Evolutionary conservation across 2,888 invertebrate species (phyloP), one percentile per base, ranked within the genome.

Genomic region (Pachycephus smyrnensis): DNA sequence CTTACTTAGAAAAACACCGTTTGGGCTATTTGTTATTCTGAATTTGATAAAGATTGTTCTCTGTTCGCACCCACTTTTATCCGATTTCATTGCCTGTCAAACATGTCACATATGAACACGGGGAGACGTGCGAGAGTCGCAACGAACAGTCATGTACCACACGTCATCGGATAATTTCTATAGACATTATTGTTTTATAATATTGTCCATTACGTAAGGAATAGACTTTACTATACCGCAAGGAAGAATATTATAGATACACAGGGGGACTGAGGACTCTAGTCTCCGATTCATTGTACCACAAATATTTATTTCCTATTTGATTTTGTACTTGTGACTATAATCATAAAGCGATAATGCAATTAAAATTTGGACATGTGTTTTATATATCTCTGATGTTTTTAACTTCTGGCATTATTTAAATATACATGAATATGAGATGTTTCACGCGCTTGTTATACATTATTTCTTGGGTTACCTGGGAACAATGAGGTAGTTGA

Each of bases 221-320:
- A 82, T 81, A 83, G 81, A 83, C 75, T 79, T 82, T 55, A 82
- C 78, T 81, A 80, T 77, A 79, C 68, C 82, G 80, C 77, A 77
- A 76, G 77, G 71, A 32, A 81, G 73, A 80, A 81, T 80, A 83
- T 83, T 84, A 84, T 83, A 82, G 81, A 82, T 84, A 83, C 77
- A 82, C 82, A 82, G 79, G 87, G 86, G 84, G 89, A 89, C 88
- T 89, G 86, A 88, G 83, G 81, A 84, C 83, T 86, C 88, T 89
- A 89, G 88, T 89, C 88, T 89, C 88, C 88, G 78, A 81, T 85
- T 84, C 82, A 86, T 87, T 86, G 83, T 89, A 87, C 82, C 80
- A 85, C 84, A 86, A 87, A 89, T 90, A 89, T 89, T 89, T 89
- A 90, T 88, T 89, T 90, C 88, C 85, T 87, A 88, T 86, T 89